Evolutionary conservation across 2,888 invertebrate genomes (phyloP).

Genomic region (Gari tellinella): DNA sequence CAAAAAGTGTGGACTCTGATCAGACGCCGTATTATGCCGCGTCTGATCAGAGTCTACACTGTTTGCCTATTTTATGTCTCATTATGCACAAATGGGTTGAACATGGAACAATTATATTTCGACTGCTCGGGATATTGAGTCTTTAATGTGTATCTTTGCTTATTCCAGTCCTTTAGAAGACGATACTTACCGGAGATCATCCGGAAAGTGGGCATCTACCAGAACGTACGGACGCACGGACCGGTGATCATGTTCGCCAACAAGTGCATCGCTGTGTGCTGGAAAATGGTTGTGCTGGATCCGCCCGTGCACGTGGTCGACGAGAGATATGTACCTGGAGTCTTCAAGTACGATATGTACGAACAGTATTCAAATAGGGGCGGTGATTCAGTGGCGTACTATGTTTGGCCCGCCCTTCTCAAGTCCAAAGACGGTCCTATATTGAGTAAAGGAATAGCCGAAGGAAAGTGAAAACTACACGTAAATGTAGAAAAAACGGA

Average conservation of each 20-base stretch:
- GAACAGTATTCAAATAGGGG: slow-evolving; percentile 15
- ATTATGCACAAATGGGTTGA: no score
- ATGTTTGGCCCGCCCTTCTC: slow-evolving; percentile 40
- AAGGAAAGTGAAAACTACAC: slow-evolving; percentile 15
- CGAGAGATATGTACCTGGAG: slow-evolving; percentile 22
- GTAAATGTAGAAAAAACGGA: no score
- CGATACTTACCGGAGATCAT: slow-evolving; percentile 47
- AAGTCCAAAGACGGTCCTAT: slow-evolving; percentile 28
- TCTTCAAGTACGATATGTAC: slow-evolving; percentile 25
- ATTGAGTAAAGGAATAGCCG: slow-evolving; percentile 39
- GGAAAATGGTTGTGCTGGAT: slow-evolving; percentile 38
- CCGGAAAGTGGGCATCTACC: slow-evolving; percentile 42
- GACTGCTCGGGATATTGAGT: no score
- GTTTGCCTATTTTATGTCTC: no score
- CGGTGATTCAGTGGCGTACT: slow-evolving; percentile 39
- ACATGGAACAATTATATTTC: no score
- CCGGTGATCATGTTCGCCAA: slow-evolving; percentile 31
- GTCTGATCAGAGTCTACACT: no score
- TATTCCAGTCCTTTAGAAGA: slow-evolving; percentile 29
- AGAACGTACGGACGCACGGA: slow-evolving; percentile 32
- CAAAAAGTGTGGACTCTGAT: no score
- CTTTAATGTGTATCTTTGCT: no score
- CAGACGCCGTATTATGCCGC: no score
- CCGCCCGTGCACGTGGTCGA: slow-evolving; percentile 33
- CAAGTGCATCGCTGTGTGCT: slow-evolving; percentile 32